These are phyloP conservation scores for Xiphydria camelus DNA, from an alignment of 2,888 invertebrate genomes.

Conservation along the genomic window DNA sequence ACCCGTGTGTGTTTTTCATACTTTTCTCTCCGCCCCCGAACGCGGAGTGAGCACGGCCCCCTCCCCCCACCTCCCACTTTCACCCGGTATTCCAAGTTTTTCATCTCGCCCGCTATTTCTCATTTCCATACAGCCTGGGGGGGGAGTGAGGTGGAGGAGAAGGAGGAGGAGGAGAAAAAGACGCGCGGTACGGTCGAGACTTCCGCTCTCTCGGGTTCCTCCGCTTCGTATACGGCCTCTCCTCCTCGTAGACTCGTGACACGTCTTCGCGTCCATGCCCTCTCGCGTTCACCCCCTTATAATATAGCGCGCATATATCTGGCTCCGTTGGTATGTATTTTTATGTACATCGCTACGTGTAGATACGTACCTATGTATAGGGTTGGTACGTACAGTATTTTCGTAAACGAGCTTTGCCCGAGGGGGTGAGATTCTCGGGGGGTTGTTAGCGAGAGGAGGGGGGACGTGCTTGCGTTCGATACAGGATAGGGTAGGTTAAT, in stretches of 20 bases:
- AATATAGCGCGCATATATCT: too few relatives aligned
- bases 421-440: too few relatives aligned
- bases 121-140: constrained; percentile 27
- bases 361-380: too few relatives aligned
- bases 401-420: too few relatives aligned
- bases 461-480: too few relatives aligned
- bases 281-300: constrained; percentile 5
- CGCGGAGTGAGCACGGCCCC: constrained; percentile 4
- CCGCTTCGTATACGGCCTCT: too few relatives aligned
- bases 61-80: constrained; percentile 15
- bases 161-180: constrained; percentile 4
- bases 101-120: constrained; percentile 39
- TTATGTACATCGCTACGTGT: too few relatives aligned
- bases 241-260: neutral
- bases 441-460: too few relatives aligned
- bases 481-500: too few relatives aligned
- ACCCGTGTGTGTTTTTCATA: constrained; percentile 21
- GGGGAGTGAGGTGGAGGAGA: constrained; percentile 11
- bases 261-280: neutral
- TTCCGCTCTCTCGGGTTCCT: constrained; percentile 14
- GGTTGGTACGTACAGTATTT: too few relatives aligned
- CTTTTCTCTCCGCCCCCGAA: constrained; percentile 20
- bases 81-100: constrained; percentile 35
- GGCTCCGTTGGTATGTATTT: too few relatives aligned
- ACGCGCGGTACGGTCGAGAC: constrained; percentile 15